Base-by-base conservation (phyloP, 2,888 invertebrate genomes). In the Hydraecia micacea region DNA sequence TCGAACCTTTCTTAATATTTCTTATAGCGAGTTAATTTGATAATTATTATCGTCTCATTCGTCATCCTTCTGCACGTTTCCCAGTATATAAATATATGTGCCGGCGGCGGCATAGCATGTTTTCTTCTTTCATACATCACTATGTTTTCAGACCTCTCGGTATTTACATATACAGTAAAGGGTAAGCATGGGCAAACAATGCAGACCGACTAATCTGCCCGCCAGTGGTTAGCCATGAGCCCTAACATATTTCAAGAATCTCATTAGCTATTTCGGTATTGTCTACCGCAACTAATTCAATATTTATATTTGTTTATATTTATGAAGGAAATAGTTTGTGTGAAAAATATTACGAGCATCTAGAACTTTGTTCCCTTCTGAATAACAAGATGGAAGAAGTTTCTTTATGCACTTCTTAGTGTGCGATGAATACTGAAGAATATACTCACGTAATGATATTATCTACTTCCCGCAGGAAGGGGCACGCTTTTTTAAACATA, bases 401-500 rank as follows among this genome's bases (percentile, higher is more conserved):
- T 80, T 72, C 49, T 18, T 32, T 62, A 36, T 62, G 60, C 66
- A 72, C 6, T 80, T 73, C 52, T 62, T 52, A 71, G 28, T 55
- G 15, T 60, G 52, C 42, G 8, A 55, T 46, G 63, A 42, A 55
- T 67, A 71, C 42, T 32, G 71, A 71, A 52, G 49, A 69, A 78
- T 63, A 25, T 21, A 32, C 18, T 39, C 58, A 28, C n/a, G 46
- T 49, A 66, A 58, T 78, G 36, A 49, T 49, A 32, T 60, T n/a
- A n/a, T n/a, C n/a, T 39, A 39, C 5, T 52, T 25, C 2, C 13
- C 6, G 13, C 0, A 39, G 36, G n/a, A 55, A 46, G 6, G 7
- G 18, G 21, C 8, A 11, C 39, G 21, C 8, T 68, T 21, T 67
- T 67, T 68, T 1, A 28, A 67, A 18, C 42, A 42, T 11, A 28